Evolutionary conservation across 2,888 invertebrate species (phyloP), one percentile per base, ranked within the genome.

Genomic region (Acanthosepion pharaonis): DNA sequence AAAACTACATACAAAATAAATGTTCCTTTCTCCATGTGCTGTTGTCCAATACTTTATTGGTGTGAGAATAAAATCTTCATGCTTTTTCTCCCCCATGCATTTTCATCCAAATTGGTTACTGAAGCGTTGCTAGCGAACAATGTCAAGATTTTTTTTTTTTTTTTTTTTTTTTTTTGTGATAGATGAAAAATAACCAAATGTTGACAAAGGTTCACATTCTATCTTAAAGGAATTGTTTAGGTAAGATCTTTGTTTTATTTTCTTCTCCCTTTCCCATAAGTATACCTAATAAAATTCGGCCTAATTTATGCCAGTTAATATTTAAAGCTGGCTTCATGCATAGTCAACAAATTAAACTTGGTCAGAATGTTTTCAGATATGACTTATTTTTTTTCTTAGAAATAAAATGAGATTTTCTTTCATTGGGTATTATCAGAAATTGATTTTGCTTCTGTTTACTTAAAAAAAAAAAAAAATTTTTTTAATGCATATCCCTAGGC

Each of bases 91-190:
- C 51, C 51, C 51, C 51, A 51, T 93, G 93, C 93, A 49, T 93
- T 93, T 93, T 94, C 94, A 94, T 94, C 94, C 94, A 94, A 94
- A 94, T 94, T 94, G 94, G 94, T 94, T 94, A 55, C 94, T 94
- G 94, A 94, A 94, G 94, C 51, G 94, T 94, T 94, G 94, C 94
- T 94, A 94, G 94, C 94, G 64, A 94, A 55, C 28, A 33, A 55
- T 94, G 94, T 93, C 53, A 93, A 93, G 93, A 93, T 51, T 53
- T 78, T n/a, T n/a, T n/a, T n/a, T 78, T n/a, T 15, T n/a, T 15
- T 78, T 9, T n/a, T 93, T 9, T n/a, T 15, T n/a, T 15, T n/a
- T 15, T 78, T 9, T n/a, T 93, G 93, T 93, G 93, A 51, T 93
- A 93, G 53, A 28, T 51, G 51, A 53, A 93, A 33, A 93, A 93